A percentile compares a stretch with the other conserved stretches of the same genome.
phyloP scores from a whole-genome alignment of 1,140 invertebrate genomes.

The Drosophila yakuba region DNA sequence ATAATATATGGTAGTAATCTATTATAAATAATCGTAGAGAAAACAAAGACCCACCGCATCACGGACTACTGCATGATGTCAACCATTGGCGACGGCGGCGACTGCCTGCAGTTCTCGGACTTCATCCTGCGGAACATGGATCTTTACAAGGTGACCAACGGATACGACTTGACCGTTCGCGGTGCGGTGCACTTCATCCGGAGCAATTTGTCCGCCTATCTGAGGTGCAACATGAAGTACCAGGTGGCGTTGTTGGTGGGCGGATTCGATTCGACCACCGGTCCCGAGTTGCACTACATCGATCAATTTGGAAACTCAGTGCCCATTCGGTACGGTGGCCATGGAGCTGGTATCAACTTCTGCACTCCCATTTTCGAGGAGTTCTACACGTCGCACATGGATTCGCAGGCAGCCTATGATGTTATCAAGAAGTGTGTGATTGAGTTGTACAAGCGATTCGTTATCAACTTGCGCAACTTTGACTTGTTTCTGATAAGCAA shows the following conservation, averaged over 20 bases:
- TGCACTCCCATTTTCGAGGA: slow-evolving; percentile 94
- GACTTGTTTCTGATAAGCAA: slow-evolving; percentile 93
- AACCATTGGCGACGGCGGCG: slow-evolving; percentile 2
- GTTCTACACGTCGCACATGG: slow-evolving; percentile 91
- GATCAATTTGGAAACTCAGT: slow-evolving; percentile 94
- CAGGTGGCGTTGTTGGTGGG: slow-evolving; percentile 73
- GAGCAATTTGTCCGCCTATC: slow-evolving; percentile 93
- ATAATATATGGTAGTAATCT: background rate
- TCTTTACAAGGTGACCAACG: slow-evolving; percentile 98
- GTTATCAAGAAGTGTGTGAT: slow-evolving; percentile 93
- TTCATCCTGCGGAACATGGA: slow-evolving; percentile 98
- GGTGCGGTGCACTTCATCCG: slow-evolving; percentile 96
- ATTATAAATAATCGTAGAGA: slow-evolving; percentile 1
- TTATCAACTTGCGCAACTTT: slow-evolving; percentile 95
- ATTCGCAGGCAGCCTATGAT: slow-evolving; percentile 90
- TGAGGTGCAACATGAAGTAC: slow-evolving; percentile 89
- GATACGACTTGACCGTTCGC: slow-evolving; percentile 95
- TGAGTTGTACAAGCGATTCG: slow-evolving; percentile 94
- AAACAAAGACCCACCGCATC: slow-evolving; percentile 15
- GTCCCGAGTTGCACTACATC: slow-evolving; percentile 91
- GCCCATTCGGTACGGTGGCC: slow-evolving; percentile 94
- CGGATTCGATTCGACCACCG: slow-evolving; percentile 90
- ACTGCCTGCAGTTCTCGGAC: slow-evolving; percentile 93
- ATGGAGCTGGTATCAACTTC: slow-evolving; percentile 97
- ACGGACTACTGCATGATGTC: slow-evolving; percentile 7